Base-by-base conservation (phyloP, 2,113 vertebrate species). In the Chionomys nivalis region DNA sequence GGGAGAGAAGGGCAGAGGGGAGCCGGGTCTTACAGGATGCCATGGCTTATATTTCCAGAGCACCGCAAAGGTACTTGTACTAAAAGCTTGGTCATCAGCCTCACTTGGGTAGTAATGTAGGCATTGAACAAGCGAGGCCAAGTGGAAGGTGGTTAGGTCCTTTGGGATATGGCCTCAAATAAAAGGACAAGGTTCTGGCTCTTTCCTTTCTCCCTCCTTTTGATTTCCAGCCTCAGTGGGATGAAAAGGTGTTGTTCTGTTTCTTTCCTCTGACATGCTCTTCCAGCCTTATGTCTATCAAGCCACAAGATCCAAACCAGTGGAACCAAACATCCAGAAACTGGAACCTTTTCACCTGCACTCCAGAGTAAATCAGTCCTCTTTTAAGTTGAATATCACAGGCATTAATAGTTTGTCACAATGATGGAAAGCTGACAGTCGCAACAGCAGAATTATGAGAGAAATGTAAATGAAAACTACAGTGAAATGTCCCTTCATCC, bases 11-110 rank as follows among this genome's bases (percentile, higher is more conserved):
- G 2, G 19, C 10, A 61, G 52, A 82, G 21, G 9, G 11, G 28
- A 55, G 31, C 5, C 8, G 4, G 17, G 2, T 42, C 39, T 28
- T 28, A 31, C 6, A 10, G 13, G 17, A 16, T 42, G 58, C 0
- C 28, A 65, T 85, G 16, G 26, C 26, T 85, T 47, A 12, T 19
- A 65, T 1, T 28, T 86, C 44, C n/a, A 86, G 7, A 47, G 61
- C 11, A 21, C 26, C 4, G 31, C 39, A 66, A 44, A 66, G 26
- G 8, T 65, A 14, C 8, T 58, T 44, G 14, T 66, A 65, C n/a
- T 66, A 21, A 47, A 31, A 65, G 52, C 7, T 44, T 44, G 24
- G 28, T 44, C 61, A 65, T 31, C 14, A 31, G 7, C 58, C 17
- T 31, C 39, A 44, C 61, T 63, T 44, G 7, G 17, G 14, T 31